Base-by-base conservation (phyloP, 2,113 vertebrate species). In the Bombycilla garrulus region DNA sequence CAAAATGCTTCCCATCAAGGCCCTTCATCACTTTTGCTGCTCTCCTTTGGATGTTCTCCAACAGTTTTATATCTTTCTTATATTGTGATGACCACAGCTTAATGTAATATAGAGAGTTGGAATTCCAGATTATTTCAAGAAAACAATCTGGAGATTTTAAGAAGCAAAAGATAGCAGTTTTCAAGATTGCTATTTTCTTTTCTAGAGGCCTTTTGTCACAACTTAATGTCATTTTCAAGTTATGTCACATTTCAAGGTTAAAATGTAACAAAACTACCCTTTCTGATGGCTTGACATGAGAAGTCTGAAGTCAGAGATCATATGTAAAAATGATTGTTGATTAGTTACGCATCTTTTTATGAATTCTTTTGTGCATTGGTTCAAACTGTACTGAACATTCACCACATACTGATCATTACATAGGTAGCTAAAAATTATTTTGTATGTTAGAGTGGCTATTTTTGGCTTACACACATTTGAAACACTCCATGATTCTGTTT, bases 1-100 rank as follows among this genome's bases (percentile, higher is more conserved):
- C 12, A 35, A 0, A 57, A 0, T 0, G 24, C 60, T 57, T 65
- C 20, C 2, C 29, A 29, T 50, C 44, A 25, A 31, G 13, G 12
- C 12, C 8, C 60, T 50, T 66, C 51, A 57, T 8, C 7, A 35
- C 14, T 23, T n/a, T 31, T 0, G 0, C 0, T 25, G 25, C 11
- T 5, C 31, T 66, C 13, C 12, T 66, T 66, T 50, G 35, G 20
- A 35, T 3, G 6, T 4, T 56, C 19, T 45, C 7, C 42, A 35
- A 25, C 2, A 58, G 24, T 4, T 57, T 24, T 11, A 5, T 76
- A 31, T 50, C 51, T 54, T 72, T 45, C 57, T 57, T 58, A 22
- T 21, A 17, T 31, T 76, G 35, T 58, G 25, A 25, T 1, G 3
- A 47, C 23, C 13, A 24, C 12, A 35, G 9, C 7, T 86, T n/a